Evolutionary conservation across 2,797 vertebrate species (phyloP).

Genomic region (Phyllotis vaccarum): DNA sequence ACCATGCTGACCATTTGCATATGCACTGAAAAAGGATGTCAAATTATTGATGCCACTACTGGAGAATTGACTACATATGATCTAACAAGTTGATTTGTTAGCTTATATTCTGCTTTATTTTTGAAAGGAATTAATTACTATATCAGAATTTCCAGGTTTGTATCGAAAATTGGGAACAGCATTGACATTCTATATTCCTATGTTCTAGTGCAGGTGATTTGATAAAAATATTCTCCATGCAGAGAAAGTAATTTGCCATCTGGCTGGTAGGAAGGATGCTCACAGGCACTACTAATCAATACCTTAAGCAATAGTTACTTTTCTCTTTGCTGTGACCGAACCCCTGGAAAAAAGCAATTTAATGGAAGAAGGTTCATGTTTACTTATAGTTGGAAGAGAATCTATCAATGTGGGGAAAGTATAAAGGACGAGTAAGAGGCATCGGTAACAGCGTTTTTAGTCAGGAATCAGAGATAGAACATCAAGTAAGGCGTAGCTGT

Average conservation of each 20-base stretch:
- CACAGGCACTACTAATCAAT: neutral
- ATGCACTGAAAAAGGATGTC: neutral
- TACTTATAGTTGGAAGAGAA: neutral
- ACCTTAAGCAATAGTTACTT: neutral
- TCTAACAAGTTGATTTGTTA: neutral
- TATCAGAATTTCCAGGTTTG: slow-evolving; percentile 25
- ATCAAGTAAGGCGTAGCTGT: neutral
- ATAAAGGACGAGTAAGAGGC: neutral
- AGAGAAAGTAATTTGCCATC: neutral
- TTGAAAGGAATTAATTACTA: neutral
- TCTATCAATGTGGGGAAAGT: neutral
- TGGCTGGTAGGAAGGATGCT: neutral
- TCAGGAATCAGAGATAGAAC: no score
- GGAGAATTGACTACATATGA: neutral
- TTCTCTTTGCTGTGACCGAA: neutral
- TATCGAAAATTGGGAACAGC: neutral
- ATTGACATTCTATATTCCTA: neutral
- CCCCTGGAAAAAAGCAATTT: neutral
- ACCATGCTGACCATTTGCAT: neutral
- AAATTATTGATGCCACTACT: neutral
- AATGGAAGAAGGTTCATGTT: neutral
- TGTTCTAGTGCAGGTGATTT: slow-evolving; percentile 47
- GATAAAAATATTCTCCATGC: neutral
- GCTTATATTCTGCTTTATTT: neutral
- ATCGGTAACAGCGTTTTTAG: neutral